Base-by-base conservation (phyloP, 1,140 invertebrate species). In the Stenopsyche tienmushanensis region DNA sequence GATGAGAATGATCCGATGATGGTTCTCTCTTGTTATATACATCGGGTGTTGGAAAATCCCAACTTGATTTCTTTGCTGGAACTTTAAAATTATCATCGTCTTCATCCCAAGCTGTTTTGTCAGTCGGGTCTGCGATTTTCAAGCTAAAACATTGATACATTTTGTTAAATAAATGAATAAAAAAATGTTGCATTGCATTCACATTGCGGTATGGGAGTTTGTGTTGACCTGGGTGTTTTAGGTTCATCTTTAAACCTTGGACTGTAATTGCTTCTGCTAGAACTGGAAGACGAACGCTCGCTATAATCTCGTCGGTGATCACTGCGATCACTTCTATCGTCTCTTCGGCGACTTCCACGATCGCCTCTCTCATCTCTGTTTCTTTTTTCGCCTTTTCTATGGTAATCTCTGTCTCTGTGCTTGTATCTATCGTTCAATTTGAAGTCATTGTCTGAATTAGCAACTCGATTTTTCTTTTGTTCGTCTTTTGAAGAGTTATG, bases 41-140 rank as follows among this genome's bases (percentile, higher is more conserved):
- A 67, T 83, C 81, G 0, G 95, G 95, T 0, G 95, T 97, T 0
- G 94, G 94, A 73, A 93, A 86, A 79, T 98, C 96, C 94, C 96
- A 98, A 45, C 86, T 86, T 3, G 93, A 95, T 71, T 85, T 85
- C 24, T 81, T 85, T 7, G 73, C 72, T 13, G 86, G 86, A 1
- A 83, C 81, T 62, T 79, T 82, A 24, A 87, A 86, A 65, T 90
- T 87, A 69, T 94, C 90, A 74, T 95, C 93, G 71, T 90, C 89
- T 65, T 95, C 92, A 74, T 98, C 96, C 96, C 96, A 98, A 8
- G 85, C 85, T 41, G 89, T 88, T 74, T 86, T 88, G 5, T 86
- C 88, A 2, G 88, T 85, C 23, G 86, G 82, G 80, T 91, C 88
- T 77, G 88, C 83, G 0, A 83, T 77, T 75, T 85, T 84, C 24